phyloP scores from a whole-genome alignment of 2,888 invertebrate genomes.

The Gymnocheta viridis region DNA sequence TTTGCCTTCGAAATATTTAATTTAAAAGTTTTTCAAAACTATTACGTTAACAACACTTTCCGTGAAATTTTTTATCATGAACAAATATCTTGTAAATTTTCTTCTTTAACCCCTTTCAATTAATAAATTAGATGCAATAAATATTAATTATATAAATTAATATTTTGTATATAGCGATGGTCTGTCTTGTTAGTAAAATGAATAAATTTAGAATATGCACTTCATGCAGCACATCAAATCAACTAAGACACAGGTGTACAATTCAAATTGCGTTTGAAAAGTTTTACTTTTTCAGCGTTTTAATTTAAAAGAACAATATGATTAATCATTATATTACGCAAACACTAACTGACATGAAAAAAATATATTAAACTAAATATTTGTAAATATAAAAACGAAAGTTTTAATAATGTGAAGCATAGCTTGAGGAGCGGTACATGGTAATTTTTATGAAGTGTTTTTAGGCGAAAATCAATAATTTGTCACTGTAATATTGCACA shows the following conservation, averaged over 20 bases:
- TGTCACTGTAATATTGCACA: too few relatives aligned
- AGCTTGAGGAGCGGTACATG: neutral
- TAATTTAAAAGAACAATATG: conserved; percentile 16
- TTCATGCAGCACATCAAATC: conserved; percentile 11
- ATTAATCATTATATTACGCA: conserved; percentile 43
- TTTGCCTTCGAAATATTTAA: neutral
- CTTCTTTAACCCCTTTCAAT: neutral
- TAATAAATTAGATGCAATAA: neutral
- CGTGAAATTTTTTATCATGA: neutral
- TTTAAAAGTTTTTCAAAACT: neutral
- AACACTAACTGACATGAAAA: neutral
- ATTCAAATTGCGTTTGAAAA: neutral
- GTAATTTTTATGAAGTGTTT: neutral
- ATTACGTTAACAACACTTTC: neutral
- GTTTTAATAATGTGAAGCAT: neutral
- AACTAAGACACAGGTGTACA: conserved; percentile 44
- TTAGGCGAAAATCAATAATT: conserved; percentile 1
- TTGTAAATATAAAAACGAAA: neutral
- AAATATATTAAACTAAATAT: neutral
- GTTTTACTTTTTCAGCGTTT: conserved; percentile 21
- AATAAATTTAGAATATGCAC: neutral
- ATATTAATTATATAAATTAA: neutral
- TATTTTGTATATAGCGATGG: neutral
- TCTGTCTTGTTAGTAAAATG: neutral
- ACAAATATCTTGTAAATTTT: neutral